Base-by-base conservation (phyloP, 2,888 invertebrate species). In the Leptinotarsa juncta region DNA sequence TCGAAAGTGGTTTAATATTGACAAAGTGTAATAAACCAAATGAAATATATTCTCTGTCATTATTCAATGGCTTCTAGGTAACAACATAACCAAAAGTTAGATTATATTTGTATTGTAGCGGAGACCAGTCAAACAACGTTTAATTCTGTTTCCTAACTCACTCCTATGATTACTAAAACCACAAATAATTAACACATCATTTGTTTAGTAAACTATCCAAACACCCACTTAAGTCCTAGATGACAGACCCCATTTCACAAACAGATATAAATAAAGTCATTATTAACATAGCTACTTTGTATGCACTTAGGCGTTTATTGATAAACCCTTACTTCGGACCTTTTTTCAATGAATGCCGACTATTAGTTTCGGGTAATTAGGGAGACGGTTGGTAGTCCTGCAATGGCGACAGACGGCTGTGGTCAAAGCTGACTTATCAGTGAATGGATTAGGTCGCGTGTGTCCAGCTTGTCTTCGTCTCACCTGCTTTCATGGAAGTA, bases 391-490 rank as follows among this genome's bases (percentile, higher is more conserved):
- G 66, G 71, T 66, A 81, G 74, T 77, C 75, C 79, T 81, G 78
- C 70, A 79, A 78, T 75, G 79, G 78, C 78, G 79, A 78, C 79
- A 76, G 77, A 71, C 81, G 81, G 81, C 68, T 66, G 57, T 60
- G 74, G 60, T 78, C 81, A 81, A 84, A 84, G 83, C 75, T 77
- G 70, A 78, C 81, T 84, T 84, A 84, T 84, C 83, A 81, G 83
- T 65, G 83, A 83, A 81, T 83, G 84, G 84, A 83, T 83, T 84
- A 83, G 83, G 79, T 83, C 80, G 83, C 84, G 84, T 84, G 84
- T 83, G 83, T 83, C 82, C 78, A 72, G 71, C 74, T 76, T 73
- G 71, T 76, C 66, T 73, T 70, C 18, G 67, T 67, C 67, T 76
- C 78, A 78, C 78, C 78, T 78, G 78, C 71, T 60, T 60, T 57